Conservation (phyloP, 2,888 invertebrate species). For the Didymodactylos carnosus region DNA sequence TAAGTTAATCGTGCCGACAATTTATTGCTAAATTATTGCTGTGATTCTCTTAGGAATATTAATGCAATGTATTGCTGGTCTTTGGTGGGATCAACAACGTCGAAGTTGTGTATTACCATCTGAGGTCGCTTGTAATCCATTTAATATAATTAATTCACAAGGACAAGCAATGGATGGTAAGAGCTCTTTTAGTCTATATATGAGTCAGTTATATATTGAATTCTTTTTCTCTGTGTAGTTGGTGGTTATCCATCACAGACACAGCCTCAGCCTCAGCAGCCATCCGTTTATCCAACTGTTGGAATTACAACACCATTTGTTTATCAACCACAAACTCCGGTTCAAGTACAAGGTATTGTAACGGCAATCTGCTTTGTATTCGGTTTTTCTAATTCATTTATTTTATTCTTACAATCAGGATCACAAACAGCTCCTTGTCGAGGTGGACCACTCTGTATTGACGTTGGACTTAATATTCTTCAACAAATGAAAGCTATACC, state of each 20-base stretch:
- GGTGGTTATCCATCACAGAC: too few relatives aligned
- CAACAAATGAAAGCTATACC: slow-evolving; percentile 11
- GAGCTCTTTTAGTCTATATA: too few relatives aligned
- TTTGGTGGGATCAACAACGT: slow-evolving; percentile 14
- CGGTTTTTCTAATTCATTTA: background rate
- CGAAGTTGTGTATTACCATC: slow-evolving; percentile 12
- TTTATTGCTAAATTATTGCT: background rate
- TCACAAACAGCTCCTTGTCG: background rate
- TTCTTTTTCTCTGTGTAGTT: too few relatives aligned
- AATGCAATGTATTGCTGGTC: slow-evolving; percentile 7
- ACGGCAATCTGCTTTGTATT: background rate
- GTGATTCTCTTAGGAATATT: background rate
- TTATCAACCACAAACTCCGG: background rate
- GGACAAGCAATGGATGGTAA: too few relatives aligned
- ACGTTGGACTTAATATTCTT: slow-evolving; percentile 5
- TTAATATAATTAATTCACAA: slow-evolving; percentile 5
- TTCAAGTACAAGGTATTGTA: background rate
- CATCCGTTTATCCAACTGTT: background rate
- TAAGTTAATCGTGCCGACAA: too few relatives aligned
- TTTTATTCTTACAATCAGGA: too few relatives aligned
- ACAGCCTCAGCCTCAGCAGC: too few relatives aligned
- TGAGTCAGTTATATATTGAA: background rate
- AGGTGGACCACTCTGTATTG: background rate
- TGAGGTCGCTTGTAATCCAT: slow-evolving; percentile 12
- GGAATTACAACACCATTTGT: background rate